Conservation (phyloP, 1,140 invertebrate genomes). For the Arctopsyche grandis region DNA sequence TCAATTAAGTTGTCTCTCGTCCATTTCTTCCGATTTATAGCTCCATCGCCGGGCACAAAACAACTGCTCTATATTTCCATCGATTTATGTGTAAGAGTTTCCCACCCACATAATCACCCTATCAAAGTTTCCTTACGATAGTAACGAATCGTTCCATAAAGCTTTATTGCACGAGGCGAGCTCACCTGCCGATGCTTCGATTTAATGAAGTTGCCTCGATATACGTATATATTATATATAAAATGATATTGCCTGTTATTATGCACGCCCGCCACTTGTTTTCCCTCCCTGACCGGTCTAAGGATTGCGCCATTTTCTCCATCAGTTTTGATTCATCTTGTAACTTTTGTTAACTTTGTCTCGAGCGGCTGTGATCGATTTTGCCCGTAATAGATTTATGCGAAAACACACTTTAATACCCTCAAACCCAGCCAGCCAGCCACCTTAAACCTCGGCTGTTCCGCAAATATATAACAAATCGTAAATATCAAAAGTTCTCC, state of each 20-base stretch:
- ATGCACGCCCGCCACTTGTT: not conserved
- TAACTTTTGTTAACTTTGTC: not conserved
- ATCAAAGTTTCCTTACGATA: conserved; percentile 31
- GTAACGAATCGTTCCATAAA: conserved; percentile 27
- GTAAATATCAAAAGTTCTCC: not conserved
- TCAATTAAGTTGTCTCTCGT: conserved; percentile 28
- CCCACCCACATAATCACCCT: conserved; percentile 34
- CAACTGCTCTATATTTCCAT: conserved; percentile 31
- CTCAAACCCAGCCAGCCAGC: not conserved
- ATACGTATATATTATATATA: no score
- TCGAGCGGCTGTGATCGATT: conserved; percentile 22
- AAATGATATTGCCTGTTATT: conserved; percentile 33
- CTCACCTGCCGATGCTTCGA: conserved; percentile 11
- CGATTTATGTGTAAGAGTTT: conserved; percentile 31
- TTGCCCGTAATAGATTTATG: not conserved
- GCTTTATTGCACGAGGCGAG: conserved; percentile 11
- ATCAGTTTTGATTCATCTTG: conserved; percentile 7
- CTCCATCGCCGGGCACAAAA: conserved; percentile 10
- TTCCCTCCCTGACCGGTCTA: not conserved
- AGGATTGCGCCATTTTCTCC: not conserved
- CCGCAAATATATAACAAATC: not conserved
- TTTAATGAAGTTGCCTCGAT: conserved; percentile 32
- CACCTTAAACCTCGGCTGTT: not conserved
- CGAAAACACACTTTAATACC: conserved; percentile 13
- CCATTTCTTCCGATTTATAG: conserved; percentile 30